A percentile compares a stretch with the other conserved stretches of the same genome.
phyloP scores from a whole-genome alignment of 2,888 invertebrate species.

The Chydorus sphaericus region DNA sequence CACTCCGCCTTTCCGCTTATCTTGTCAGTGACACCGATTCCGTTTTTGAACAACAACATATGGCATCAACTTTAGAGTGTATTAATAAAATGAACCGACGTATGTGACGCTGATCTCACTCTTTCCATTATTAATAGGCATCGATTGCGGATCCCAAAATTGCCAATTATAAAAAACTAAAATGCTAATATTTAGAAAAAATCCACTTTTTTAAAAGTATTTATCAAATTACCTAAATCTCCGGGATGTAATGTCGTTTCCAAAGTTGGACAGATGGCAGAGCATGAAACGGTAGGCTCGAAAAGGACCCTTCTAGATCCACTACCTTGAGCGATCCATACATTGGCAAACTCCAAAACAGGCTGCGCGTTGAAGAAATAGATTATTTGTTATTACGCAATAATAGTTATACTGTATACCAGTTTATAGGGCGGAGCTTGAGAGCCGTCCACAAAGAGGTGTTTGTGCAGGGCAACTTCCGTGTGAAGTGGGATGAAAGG shows the following conservation, averaged over 20 bases:
- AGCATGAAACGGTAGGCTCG: no score
- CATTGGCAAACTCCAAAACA: constrained; percentile 65
- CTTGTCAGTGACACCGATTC: constrained; percentile 1
- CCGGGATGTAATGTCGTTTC: no score
- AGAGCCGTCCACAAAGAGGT: constrained; percentile 55
- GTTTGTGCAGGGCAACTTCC: constrained; percentile 48
- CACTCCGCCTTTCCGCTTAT: neutral
- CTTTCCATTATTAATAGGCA: constrained; percentile 42
- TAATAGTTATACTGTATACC: constrained; percentile 1
- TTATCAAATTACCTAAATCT: no score
- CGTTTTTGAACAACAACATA: neutral
- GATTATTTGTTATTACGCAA: neutral
- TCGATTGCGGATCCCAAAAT: constrained; percentile 59
- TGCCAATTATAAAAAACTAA: constrained; percentile 73
- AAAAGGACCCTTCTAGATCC: constrained; percentile 54
- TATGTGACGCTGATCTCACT: constrained; percentile 39
- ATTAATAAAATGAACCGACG: constrained; percentile 54
- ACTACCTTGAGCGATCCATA: constrained; percentile 54
- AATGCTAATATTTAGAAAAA: no score
- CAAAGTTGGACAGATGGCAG: no score
- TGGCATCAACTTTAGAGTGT: constrained; percentile 12
- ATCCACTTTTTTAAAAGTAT: no score
- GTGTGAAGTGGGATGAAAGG: constrained; percentile 37
- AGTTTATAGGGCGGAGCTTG: constrained; percentile 24
- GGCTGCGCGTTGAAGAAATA: constrained; percentile 34